These are phyloP conservation scores for Arnoldichthys spilopterus DNA, from an alignment of 2,797 vertebrate genomes.

Conservation along the genomic window DNA sequence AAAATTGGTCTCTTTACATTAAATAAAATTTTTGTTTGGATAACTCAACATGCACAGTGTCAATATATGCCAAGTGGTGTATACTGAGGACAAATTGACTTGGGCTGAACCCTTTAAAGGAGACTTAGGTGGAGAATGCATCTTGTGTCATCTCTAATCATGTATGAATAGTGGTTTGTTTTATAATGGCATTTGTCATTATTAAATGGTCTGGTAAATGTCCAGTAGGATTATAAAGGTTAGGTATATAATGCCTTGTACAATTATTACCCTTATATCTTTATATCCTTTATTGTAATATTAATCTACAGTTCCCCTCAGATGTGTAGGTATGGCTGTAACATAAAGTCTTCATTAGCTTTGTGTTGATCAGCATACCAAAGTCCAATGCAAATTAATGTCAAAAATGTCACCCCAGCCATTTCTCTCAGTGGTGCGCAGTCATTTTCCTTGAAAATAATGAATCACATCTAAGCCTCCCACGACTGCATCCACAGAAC, in stretches of 20 bases:
- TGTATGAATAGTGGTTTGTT: not conserved
- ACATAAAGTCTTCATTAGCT: slow-evolving; percentile 53
- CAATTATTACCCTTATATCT: not conserved
- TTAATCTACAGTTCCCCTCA: slow-evolving; percentile 49
- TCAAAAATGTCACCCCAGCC: slow-evolving; percentile 64
- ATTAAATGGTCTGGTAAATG: slow-evolving; percentile 1
- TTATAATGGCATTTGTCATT: not conserved
- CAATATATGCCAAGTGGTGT: too few relatives aligned
- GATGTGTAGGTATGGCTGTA: slow-evolving; percentile 29
- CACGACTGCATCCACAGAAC: slow-evolving; percentile 47
- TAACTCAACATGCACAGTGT: too few relatives aligned
- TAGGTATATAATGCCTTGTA: not conserved
- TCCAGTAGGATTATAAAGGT: not conserved
- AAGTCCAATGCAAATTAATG: slow-evolving; percentile 66
- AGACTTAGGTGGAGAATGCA: not conserved
- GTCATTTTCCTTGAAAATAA: slow-evolving; percentile 66
- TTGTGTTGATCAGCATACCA: slow-evolving; percentile 60
- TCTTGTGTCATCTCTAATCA: not conserved
- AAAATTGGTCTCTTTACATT: too few relatives aligned
- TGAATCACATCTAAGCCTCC: slow-evolving; percentile 59
- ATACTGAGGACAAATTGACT: too few relatives aligned
- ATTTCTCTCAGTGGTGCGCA: slow-evolving; percentile 49
- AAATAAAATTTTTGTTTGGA: too few relatives aligned
- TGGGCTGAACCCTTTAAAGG: too few relatives aligned
- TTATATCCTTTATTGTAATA: slow-evolving; percentile 10